phyloP scores from a whole-genome alignment of 2,888 invertebrate genomes.

The Lasioglossum calceatum region DNA sequence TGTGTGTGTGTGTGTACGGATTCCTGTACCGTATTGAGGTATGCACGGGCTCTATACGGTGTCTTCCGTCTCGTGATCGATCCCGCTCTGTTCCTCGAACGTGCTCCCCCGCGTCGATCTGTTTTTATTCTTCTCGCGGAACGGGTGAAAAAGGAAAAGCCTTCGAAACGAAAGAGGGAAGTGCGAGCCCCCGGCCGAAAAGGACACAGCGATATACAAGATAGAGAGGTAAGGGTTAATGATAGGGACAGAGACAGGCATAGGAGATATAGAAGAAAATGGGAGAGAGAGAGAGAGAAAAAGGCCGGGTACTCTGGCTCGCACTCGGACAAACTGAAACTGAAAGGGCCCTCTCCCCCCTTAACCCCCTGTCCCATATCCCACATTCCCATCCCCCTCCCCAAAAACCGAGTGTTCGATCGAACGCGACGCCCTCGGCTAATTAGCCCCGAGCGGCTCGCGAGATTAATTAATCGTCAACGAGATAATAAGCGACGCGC shows the following conservation, averaged over 20 bases:
- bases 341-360: slow-evolving; percentile 30
- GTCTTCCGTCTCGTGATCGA: slow-evolving; percentile 60
- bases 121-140: slow-evolving; percentile 35
- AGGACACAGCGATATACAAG: not conserved
- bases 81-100: slow-evolving; percentile 60
- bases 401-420: slow-evolving; percentile 36
- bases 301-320: slow-evolving; percentile 26
- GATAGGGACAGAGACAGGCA: not conserved
- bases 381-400: not conserved
- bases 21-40: slow-evolving; percentile 53
- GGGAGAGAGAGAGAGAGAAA: not conserved
- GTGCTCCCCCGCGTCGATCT: slow-evolving; percentile 54
- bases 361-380: not conserved
- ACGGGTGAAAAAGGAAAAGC: slow-evolving; percentile 57
- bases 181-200: slow-evolving; percentile 23
- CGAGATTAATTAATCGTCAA: slow-evolving; percentile 65
- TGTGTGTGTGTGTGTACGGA: slow-evolving; percentile 6
- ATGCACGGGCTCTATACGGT: slow-evolving; percentile 40
- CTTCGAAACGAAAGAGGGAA: slow-evolving; percentile 44
- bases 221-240: not conserved
- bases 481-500: slow-evolving; percentile 66
- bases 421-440: slow-evolving; percentile 32
- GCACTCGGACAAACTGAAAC: slow-evolving; percentile 50
- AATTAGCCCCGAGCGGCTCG: slow-evolving; percentile 31
- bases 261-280: not conserved